Evolutionary conservation across 1,140 invertebrate species (phyloP), one percentile per base, ranked within the genome.

Genomic region (Kradibia gibbosae): DNA sequence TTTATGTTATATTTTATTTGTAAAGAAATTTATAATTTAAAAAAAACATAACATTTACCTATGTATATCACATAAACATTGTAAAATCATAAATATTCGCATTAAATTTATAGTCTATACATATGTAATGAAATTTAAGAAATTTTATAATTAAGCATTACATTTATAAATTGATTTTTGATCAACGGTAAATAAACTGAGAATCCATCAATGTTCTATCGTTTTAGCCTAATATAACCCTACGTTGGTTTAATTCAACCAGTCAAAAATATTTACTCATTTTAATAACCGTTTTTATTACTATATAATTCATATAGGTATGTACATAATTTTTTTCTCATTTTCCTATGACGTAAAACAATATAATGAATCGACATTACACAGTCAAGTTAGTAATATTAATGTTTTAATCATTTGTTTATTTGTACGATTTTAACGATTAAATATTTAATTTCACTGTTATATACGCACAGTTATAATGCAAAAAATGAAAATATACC

Each of bases 351-450:
- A 67, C 28, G 25, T 15, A 20, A 78, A n/a, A n/a, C 0, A 50
- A 34, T 13, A 34, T 15, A 78, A 67, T n/a, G 20, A 78, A 67
- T 50, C 67, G 74, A 65, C 39, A 76, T 76, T 76, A 42, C 28
- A 15, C 62, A 36, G n/a, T 39, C 7, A 62, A 31, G 45, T 15
- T 65, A 65, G n/a, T 53, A 53, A 11, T 17, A 28, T 31, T 42
- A 36, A 7, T 70, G 15, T 62, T 76, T 45, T 76, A 11, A 34
- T 57, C 39, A 39, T 15, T 75, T 42, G 36, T 22, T 65, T 28
- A 60, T 11, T 42, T 15, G 57, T 48, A 22, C n/a, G 25, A 17
- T 34, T 62, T 13, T 2, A 62, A 67, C 5, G 3, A 67, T 36
- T 67, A 39, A 67, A 67, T n/a, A 67, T 31, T 17, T 67, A 8